A percentile compares a stretch with the other conserved stretches of the same genome.
phyloP scores from a whole-genome alignment of 2,888 invertebrate species.

The Tricholauxania praeusta region DNA sequence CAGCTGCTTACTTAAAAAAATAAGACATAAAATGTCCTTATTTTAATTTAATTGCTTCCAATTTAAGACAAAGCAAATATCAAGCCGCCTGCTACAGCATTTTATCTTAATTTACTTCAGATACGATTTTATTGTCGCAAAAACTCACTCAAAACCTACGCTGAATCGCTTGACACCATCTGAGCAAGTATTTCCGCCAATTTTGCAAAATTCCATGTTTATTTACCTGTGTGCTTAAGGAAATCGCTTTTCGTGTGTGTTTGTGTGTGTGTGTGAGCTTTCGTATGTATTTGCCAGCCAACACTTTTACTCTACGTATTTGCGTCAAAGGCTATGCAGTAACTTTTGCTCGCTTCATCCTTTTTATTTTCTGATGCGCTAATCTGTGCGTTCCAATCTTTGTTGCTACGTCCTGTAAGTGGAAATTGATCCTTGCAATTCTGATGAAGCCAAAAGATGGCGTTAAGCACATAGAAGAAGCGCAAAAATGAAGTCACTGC shows the following conservation, averaged over 20 bases:
- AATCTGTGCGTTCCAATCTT: conserved; percentile 20
- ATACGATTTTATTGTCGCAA: neutral
- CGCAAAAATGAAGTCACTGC: neutral
- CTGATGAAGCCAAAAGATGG: conserved; percentile 25
- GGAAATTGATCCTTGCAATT: conserved; percentile 37
- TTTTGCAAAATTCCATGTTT: neutral
- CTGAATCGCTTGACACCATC: neutral
- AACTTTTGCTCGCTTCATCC: neutral
- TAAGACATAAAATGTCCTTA: no score
- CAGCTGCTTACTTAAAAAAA: no score
- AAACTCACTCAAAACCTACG: neutral
- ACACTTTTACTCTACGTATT: neutral
- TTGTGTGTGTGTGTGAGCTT: conserved; percentile 23
- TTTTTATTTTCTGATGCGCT: neutral
- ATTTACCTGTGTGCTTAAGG: conserved; percentile 16
- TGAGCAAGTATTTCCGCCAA: neutral
- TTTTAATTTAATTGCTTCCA: no score
- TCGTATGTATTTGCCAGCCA: conserved; percentile 6
- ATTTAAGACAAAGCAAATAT: no score
- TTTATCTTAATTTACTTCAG: no score
- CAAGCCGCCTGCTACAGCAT: no score
- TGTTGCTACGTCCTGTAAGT: conserved; percentile 17
- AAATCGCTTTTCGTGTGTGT: neutral
- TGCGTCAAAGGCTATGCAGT: neutral
- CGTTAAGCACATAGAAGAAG: conserved; percentile 6